Conservation (phyloP, 2,113 vertebrate genomes). For the Oncorhynchus kisutch region DNA sequence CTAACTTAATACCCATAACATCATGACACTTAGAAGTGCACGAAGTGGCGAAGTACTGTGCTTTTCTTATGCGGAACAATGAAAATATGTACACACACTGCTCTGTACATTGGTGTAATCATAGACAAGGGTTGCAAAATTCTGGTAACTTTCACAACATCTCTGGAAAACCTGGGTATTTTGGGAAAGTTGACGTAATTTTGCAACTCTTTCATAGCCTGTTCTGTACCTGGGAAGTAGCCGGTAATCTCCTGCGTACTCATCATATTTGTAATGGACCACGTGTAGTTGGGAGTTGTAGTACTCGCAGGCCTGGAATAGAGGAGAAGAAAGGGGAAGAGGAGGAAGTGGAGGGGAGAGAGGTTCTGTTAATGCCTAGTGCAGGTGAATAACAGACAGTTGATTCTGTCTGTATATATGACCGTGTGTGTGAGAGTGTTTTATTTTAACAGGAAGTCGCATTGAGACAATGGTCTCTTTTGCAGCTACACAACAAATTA, state of each 20-base stretch:
- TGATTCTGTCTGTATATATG: neutral
- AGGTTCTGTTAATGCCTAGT: neutral
- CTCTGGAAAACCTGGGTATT: no score
- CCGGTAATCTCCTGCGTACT: constrained; percentile 91
- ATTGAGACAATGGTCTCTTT: no score
- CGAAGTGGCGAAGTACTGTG: no score
- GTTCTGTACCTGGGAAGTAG: constrained; percentile 85
- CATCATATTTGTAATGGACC: constrained; percentile 92
- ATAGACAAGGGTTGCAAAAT: no score
- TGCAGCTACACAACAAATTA: no score
- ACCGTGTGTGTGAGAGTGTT: neutral
- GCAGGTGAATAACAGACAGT: neutral
- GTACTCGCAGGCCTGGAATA: constrained; percentile 89
- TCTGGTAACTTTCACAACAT: no score
- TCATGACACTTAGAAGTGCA: neutral
- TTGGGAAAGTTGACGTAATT: no score
- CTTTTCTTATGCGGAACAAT: no score
- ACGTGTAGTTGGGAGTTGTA: constrained; percentile 91
- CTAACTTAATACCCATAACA: neutral
- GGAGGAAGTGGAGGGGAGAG: no score
- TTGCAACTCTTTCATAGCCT: no score
- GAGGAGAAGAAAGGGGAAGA: constrained; percentile 23
- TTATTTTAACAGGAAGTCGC: neutral
- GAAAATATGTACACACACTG: no score
- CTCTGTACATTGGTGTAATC: no score